These are phyloP conservation scores for Acanthopagrus latus DNA, from an alignment of 2,797 vertebrate genomes.

Conservation along the genomic window DNA sequence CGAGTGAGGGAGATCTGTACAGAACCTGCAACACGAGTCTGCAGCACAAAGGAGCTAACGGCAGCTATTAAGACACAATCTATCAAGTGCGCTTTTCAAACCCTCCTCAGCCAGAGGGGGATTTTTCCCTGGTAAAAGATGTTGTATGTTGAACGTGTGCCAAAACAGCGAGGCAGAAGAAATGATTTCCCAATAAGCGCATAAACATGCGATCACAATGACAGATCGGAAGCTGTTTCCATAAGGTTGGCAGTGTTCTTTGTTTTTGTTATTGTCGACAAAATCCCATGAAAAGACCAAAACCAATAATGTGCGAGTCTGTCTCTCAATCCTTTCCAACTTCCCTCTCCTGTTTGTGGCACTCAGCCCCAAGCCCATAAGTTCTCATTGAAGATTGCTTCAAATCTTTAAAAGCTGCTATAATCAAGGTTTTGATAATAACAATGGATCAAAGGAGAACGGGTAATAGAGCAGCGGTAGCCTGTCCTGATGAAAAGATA, in stretches of 20 bases:
- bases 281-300: neutral
- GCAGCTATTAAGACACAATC: constrained; percentile 29
- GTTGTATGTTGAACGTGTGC: constrained; percentile 10
- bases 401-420: constrained; percentile 4
- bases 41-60: constrained; percentile 17
- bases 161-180: constrained; percentile 18
- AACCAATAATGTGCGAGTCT: neutral
- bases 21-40: constrained; percentile 9
- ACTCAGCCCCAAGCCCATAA: neutral
- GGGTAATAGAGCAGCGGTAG: neutral
- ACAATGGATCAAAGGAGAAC: constrained; percentile 2
- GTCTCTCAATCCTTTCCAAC: neutral
- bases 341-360: neutral
- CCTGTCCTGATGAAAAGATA: neutral
- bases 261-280: constrained; percentile 16
- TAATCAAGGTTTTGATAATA: constrained; percentile 15
- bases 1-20: neutral
- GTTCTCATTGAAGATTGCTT: neutral
- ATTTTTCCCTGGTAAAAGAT: constrained; percentile 1
- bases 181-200: constrained; percentile 34
- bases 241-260: neutral
- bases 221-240: constrained; percentile 2
- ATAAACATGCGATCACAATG: constrained; percentile 24
- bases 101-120: constrained; percentile 8
- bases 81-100: constrained; percentile 14